These are phyloP conservation scores for Stictocephala bisonia DNA, from an alignment of 2,888 invertebrate species.

Conservation along the genomic window DNA sequence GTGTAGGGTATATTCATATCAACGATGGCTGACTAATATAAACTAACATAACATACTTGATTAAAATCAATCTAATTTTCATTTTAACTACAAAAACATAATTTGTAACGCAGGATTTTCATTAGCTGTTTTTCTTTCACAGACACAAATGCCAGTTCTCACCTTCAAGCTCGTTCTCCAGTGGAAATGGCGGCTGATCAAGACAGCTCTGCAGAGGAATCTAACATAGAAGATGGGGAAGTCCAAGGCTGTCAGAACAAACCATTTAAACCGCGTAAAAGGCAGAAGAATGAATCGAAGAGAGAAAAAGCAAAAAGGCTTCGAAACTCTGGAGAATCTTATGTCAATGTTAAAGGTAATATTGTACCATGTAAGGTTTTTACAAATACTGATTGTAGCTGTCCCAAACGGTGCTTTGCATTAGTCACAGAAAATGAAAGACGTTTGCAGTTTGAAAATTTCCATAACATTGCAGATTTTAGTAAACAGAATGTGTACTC, in stretches of 20 bases:
- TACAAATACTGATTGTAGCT: conserved; percentile 40
- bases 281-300: conserved; percentile 35
- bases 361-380: conserved; percentile 44
- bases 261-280: conserved; percentile 40
- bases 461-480: conserved; percentile 41
- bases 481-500: conserved; percentile 42
- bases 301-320: conserved; percentile 40
- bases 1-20: too few relatives aligned
- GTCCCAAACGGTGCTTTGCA: conserved; percentile 37
- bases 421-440: conserved; percentile 40
- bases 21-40: too few relatives aligned
- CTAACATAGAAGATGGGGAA: conserved; percentile 18
- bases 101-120: conserved; percentile 29
- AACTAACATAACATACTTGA: too few relatives aligned
- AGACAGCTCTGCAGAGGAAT: conserved; percentile 20
- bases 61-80: too few relatives aligned
- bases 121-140: conserved; percentile 22
- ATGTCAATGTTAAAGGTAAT: conserved; percentile 45
- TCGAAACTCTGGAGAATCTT: conserved; percentile 35
- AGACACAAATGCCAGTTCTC: conserved; percentile 25
- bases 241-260: conserved; percentile 37
- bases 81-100: too few relatives aligned
- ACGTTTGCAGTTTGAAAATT: conserved; percentile 30
- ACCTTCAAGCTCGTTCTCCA: conserved; percentile 2
- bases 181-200: conserved; percentile 22